Conservation (phyloP, 1,140 invertebrate species). For the Sesamia nonagrioides region DNA sequence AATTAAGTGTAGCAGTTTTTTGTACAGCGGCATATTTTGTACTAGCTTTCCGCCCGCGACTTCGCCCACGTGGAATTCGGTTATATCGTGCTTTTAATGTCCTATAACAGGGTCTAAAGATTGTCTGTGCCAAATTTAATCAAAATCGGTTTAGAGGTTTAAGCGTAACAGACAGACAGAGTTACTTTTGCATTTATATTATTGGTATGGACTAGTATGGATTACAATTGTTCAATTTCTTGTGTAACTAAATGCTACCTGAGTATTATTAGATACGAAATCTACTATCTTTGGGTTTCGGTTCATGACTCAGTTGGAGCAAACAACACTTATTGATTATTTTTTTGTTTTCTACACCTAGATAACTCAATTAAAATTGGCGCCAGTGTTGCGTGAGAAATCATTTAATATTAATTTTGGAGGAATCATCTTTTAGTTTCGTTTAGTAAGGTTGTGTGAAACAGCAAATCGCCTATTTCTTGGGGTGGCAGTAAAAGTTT, state of each 20-base stretch:
- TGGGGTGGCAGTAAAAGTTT: conserved; percentile 29
- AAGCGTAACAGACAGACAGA: too few relatives aligned
- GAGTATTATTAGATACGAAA: background rate
- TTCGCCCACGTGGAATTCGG: too few relatives aligned
- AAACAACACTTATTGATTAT: conserved; percentile 7
- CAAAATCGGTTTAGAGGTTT: too few relatives aligned
- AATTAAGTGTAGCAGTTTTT: conserved; percentile 29
- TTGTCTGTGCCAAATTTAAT: too few relatives aligned
- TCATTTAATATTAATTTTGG: background rate
- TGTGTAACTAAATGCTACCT: background rate
- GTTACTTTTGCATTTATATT: too few relatives aligned
- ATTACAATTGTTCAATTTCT: conserved; percentile 3
- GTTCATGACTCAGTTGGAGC: background rate
- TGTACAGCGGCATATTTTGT: background rate
- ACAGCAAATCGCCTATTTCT: conserved; percentile 33
- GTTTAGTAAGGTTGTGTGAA: background rate
- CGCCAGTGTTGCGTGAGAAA: background rate
- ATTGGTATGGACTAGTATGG: too few relatives aligned
- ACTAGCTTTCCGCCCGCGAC: too few relatives aligned
- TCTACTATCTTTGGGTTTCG: background rate
- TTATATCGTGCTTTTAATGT: too few relatives aligned
- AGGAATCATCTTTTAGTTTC: too few relatives aligned
- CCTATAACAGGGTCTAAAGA: too few relatives aligned
- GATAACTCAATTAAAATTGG: background rate
- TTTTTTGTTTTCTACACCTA: conserved; percentile 3